Evolutionary conservation across 2,888 invertebrate genomes (phyloP), one percentile per base, ranked within the genome.

Genomic region (Tiphia femorata): DNA sequence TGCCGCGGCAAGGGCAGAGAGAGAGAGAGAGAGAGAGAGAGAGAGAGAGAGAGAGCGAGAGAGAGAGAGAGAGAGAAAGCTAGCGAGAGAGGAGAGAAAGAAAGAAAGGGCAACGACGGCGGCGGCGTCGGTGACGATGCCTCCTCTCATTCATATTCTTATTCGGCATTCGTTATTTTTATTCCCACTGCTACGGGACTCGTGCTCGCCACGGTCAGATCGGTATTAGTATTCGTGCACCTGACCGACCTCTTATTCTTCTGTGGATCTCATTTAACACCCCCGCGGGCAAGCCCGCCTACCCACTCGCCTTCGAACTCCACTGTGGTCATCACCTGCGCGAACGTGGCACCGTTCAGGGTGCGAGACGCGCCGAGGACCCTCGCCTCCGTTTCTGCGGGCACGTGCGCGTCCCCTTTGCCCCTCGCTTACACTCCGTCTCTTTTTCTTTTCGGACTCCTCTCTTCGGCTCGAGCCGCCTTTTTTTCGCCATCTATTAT

Each of bases 201-300:
- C 25, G 25, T 25, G 25, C 25, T 25, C 25, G 25, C 8, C 25
- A 8, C 8, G 5, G 25, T 25, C 25, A 6, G 5, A 8, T n/a
- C n/a, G n/a, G n/a, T n/a, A 67, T 78, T 78, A 75, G 77, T 82
- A 81, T 81, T 79, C 81, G 58, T 75, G 80, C 83, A 82, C 81
- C 83, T 82, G 83, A 82, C 81, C 77, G 77, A 76, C 76, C 70
- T 76, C 76, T 75, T 68, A 72, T 73, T 76, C 76, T 71, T 69
- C 68, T 66, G 54, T 64, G 68, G 73, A 75, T 77, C 80, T 81
- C 81, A 79, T 81, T 81, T 78, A 80, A 79, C 82, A 77, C 82
- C 82, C 82, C 83, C 82, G 81, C 79, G 64, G 82, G 80, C 80
- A 43, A 42, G 37, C 37, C 44, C 23, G 27, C 51, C 14, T 17